Conservation (phyloP, 2,888 invertebrate species). For the Rutpela maculata region DNA sequence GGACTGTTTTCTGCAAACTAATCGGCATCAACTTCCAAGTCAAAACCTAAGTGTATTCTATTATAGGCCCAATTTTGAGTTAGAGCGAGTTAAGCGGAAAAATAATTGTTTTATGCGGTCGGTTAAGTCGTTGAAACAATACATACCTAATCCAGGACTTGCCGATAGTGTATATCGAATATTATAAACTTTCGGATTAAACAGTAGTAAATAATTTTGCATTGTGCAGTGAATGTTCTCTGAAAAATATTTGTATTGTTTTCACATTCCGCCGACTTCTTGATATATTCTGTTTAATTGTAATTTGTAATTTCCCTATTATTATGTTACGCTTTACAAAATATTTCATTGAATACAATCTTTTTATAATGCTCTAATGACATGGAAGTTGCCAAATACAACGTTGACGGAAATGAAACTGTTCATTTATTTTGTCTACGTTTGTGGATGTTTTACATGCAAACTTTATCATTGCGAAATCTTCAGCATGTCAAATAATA, state of each 20-base stretch:
- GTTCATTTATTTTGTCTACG: not conserved
- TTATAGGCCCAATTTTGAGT: no score
- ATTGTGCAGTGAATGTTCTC: not conserved
- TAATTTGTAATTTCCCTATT: not conserved
- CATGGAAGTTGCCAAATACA: constrained; percentile 9
- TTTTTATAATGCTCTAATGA: not conserved
- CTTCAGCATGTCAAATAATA: not conserved
- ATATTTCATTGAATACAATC: not conserved
- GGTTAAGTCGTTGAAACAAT: no score
- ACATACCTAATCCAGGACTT: no score
- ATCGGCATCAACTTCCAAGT: no score
- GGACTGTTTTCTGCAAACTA: no score
- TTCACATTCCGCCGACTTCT: not conserved
- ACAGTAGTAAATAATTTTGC: not conserved
- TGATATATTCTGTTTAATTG: not conserved
- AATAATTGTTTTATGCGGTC: no score
- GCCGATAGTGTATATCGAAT: not conserved
- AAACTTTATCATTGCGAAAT: not conserved
- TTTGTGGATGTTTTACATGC: not conserved
- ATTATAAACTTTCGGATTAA: not conserved
- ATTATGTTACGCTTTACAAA: not conserved
- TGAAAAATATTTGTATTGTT: not conserved
- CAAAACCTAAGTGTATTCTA: no score
- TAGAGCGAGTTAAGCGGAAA: no score
- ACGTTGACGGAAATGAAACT: constrained; percentile 15